Conservation (phyloP, 2,797 vertebrate species). For the Zenarchopterus dispar region DNA sequence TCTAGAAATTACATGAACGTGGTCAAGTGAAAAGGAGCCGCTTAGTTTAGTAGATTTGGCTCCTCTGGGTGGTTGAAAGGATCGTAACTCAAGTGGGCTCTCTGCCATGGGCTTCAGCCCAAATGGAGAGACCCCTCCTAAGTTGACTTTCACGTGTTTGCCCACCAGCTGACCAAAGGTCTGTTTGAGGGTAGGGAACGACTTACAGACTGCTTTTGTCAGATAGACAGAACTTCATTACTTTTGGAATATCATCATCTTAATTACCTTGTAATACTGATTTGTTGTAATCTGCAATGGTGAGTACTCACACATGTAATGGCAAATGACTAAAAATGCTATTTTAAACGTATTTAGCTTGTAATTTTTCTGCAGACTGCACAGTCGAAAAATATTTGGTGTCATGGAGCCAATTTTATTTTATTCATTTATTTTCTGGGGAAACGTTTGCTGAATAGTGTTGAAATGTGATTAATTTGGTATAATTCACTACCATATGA, state of each 20-base stretch:
- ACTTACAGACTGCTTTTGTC: slow-evolving; percentile 44
- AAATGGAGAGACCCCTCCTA: slow-evolving; percentile 69
- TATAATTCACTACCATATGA: not conserved
- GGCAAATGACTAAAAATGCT: not conserved
- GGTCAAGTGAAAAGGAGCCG: slow-evolving; percentile 19
- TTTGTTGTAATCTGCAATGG: slow-evolving; percentile 46
- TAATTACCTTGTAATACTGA: slow-evolving; percentile 15
- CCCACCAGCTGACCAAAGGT: slow-evolving; percentile 63
- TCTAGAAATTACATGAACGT: slow-evolving; percentile 6
- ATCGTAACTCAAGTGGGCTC: slow-evolving; percentile 50
- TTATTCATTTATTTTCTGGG: too few relatives aligned
- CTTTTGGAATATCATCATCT: slow-evolving; percentile 23
- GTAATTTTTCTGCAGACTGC: not conserved
- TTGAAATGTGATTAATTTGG: slow-evolving; percentile 2
- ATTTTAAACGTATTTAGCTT: slow-evolving; percentile 22
- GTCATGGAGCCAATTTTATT: too few relatives aligned
- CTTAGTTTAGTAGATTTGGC: slow-evolving; percentile 40
- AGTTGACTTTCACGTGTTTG: slow-evolving; percentile 54
- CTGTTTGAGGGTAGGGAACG: slow-evolving; percentile 61
- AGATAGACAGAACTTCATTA: slow-evolving; percentile 36
- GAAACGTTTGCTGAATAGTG: not conserved
- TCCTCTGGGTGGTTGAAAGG: not conserved
- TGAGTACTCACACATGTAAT: slow-evolving; percentile 51
- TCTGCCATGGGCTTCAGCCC: slow-evolving; percentile 56
- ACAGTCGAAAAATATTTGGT: not conserved